Conservation (phyloP, 2,888 invertebrate genomes). For the Congeria kusceri region DNA sequence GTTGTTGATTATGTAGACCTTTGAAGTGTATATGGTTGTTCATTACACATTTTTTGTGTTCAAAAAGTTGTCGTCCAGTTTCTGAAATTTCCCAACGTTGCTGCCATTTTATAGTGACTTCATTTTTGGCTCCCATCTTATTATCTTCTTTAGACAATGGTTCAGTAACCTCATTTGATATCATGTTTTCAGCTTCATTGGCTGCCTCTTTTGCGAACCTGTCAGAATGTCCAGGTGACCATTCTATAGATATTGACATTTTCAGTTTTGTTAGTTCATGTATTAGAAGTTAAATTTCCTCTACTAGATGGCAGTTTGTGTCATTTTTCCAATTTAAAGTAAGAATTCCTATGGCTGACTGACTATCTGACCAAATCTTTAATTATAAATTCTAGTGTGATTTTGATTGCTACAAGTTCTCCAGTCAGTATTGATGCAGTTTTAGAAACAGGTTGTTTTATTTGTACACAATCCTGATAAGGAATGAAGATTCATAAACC, state of each 20-base stretch:
- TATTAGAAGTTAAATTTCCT: not conserved
- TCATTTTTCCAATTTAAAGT: slow-evolving; percentile 16
- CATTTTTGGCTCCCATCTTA: not conserved
- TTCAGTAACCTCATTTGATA: not conserved
- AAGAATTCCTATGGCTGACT: slow-evolving; percentile 21
- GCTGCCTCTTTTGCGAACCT: slow-evolving; percentile 24
- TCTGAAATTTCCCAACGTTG: slow-evolving; percentile 1
- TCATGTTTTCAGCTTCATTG: slow-evolving; percentile 8
- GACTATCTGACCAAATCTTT: slow-evolving; percentile 21
- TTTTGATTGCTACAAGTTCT: slow-evolving; percentile 33
- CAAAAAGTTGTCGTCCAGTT: not conserved
- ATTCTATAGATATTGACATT: not conserved
- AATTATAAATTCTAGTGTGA: slow-evolving; percentile 13
- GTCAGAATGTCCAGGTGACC: slow-evolving; percentile 5
- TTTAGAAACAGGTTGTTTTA: slow-evolving; percentile 28
- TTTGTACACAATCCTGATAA: not conserved
- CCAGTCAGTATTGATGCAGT: slow-evolving; percentile 27
- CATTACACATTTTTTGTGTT: not conserved
- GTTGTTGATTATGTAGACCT: not conserved
- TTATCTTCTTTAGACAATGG: not conserved
- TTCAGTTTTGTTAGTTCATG: not conserved
- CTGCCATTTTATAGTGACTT: not conserved
- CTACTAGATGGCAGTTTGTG: not conserved
- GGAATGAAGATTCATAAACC: slow-evolving; percentile 12
- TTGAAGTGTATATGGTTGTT: not conserved